A percentile compares a stretch with the other conserved stretches of the same genome.
Evolutionary conservation across 2,113 vertebrate species (phyloP).

Genomic region (Theropithecus gelada): DNA sequence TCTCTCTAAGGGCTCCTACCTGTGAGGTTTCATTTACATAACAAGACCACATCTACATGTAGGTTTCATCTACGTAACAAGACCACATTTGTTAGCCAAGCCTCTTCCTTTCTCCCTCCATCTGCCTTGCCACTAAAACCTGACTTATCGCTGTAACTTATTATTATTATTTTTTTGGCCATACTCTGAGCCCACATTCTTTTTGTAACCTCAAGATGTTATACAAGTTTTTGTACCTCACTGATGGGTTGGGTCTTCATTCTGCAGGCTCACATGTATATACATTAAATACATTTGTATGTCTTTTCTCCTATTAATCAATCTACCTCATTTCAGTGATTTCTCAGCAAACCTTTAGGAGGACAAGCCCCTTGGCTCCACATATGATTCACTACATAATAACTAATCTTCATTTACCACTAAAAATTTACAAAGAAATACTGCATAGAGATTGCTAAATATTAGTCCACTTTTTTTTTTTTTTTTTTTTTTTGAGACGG

Average conservation of each 20-base stretch:
- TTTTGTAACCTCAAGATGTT: neutral
- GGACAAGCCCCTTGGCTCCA: neutral
- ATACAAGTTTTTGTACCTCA: neutral
- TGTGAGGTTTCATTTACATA: too few relatives aligned
- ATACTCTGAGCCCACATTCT: neutral
- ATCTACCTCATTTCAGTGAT: neutral
- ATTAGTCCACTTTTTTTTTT: slow-evolving; percentile 12
- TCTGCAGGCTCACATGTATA: neutral
- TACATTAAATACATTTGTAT: neutral
- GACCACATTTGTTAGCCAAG: too few relatives aligned
- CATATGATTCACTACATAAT: neutral
- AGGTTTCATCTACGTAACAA: too few relatives aligned
- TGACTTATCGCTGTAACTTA: too few relatives aligned
- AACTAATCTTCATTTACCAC: neutral
- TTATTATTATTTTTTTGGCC: neutral
- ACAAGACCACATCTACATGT: too few relatives aligned
- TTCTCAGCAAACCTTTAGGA: neutral
- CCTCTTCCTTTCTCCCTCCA: too few relatives aligned
- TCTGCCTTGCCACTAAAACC: too few relatives aligned
- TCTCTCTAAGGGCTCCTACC: too few relatives aligned
- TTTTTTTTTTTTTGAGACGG: too few relatives aligned
- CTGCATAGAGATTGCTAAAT: neutral
- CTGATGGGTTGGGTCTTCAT: neutral
- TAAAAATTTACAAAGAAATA: neutral
- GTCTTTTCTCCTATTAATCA: neutral